Evolutionary conservation across 1,140 invertebrate species (phyloP), one percentile per base, ranked within the genome.

Genomic region (Bicyclus anynana): DNA sequence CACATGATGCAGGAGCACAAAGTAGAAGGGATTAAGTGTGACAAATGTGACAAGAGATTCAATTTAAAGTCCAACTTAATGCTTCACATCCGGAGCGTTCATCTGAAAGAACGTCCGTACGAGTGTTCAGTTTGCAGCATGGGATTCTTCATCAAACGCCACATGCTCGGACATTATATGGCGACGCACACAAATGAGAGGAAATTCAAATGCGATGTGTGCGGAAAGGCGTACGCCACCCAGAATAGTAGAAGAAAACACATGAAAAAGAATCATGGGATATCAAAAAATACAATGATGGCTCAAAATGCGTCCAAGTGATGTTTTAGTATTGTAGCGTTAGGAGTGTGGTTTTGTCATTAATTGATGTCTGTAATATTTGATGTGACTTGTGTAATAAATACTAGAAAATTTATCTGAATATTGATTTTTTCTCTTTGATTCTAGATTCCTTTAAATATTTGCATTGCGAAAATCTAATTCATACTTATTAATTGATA

Each of bases 1-100:
- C 85, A 88, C 40, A 88, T 88, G 84, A 77, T 77, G 13, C 80
- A 82, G 53, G 74, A 79, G 1, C 83, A 88, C 35, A 84, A 88
- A 53, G 77, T 74, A 0, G 83, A 86, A 47, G 77, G 80, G 0
- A 77, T 86, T 2, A 84, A 86, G 35, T 88, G 84, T 53, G 76
- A 84, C 33, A 65, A 76, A 42, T 88, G 84, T 21, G 84, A 86
- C 1, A 86, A 83, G 51, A 80, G 71, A 29, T 88, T 88, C 23
- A 80, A 82, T 65, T 47, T 84, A 7, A 84, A 84, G 42, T 85
- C 83, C 0, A 84, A 85, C 60, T 52, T 88, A n/a, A 71, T 80
- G 56, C 27, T 85, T 2, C 85, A 88, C 20, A 83, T 86, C 75
- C 66, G 85, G 2, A 84, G 77, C 29, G 81, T 84, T 1, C 85